Base-by-base conservation (phyloP, 2,797 vertebrate species). In the Alauda arvensis region DNA sequence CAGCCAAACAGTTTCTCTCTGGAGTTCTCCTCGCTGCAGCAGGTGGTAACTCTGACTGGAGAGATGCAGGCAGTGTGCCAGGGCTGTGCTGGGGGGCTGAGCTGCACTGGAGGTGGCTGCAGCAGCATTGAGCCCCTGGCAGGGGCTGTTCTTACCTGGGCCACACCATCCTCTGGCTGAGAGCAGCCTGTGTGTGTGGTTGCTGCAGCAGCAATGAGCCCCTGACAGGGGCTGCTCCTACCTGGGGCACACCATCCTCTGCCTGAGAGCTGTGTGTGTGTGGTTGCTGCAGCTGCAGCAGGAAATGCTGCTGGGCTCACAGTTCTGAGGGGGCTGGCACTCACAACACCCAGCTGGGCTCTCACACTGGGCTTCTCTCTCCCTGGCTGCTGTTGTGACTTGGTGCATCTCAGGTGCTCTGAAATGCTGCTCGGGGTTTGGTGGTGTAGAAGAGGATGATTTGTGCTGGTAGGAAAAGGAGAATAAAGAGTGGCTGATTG, bases 141-240 rank as follows among this genome's bases (percentile, higher is more conserved):
- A 31, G 61, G 60, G 43, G 55, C 31, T 66, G 31, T 23, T 63
- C 57, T 28, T 6, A 31, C 31, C n/a, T 26, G 26, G 40, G 23
- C n/a, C 23, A 43, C 3, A 11, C 1, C 7, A 2, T 6, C 9
- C 0, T 12, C 26, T 2, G 10, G 8, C 18, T 20, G 45, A 18
- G 70, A 26, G 12, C 3, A 9, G 1, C 8, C 17, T 28, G 28
- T 43, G 24, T 3, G 0, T 24, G 17, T 29, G 24, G 12, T 9
- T 48, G 14, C 20, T 40, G 40, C 40, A 40, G 37, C 37, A 37
- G 37, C 37, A 37, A 37, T 10, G 9, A 37, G 37, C 37, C 37
- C 37, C 37, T 37, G 37, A 37, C 10, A 10, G 34, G 10, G 37
- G 37, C 29, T n/a, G n/a, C n/a, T n/a, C n/a, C n/a, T n/a, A n/a